phyloP scores from a whole-genome alignment of 2,888 invertebrate genomes.

The Leistus spinibarbis region DNA sequence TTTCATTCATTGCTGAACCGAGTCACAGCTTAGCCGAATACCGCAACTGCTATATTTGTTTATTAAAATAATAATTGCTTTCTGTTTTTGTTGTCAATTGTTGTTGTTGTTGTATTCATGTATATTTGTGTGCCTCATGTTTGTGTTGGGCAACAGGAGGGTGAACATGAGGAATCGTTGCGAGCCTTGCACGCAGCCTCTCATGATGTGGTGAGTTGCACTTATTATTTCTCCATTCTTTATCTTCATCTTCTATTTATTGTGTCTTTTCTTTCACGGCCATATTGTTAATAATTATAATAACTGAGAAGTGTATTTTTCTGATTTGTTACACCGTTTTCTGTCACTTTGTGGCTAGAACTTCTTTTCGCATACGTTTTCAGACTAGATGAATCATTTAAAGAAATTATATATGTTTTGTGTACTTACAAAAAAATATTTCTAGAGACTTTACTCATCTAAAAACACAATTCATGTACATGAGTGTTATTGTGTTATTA shows the following conservation, averaged over 20 bases:
- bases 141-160: conserved; percentile 52
- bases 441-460: no score
- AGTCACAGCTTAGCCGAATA: not conserved
- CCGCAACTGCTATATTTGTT: not conserved
- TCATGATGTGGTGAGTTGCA: conserved; percentile 54
- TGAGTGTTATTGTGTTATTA: no score
- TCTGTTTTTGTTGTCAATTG: not conserved
- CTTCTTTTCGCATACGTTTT: no score
- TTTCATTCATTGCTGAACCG: no score
- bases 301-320: no score
- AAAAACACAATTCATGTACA: no score
- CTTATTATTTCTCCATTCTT: conserved; percentile 11
- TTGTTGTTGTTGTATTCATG: conserved; percentile 26
- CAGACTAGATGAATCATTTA: no score
- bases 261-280: not conserved
- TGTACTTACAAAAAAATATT: no score
- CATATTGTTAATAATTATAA: no score
- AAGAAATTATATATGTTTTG: no score
- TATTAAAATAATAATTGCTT: not conserved
- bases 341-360: no score
- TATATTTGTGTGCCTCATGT: conserved; percentile 14
- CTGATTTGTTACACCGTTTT: no score
- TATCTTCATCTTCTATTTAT: not conserved
- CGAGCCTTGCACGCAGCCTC: conserved; percentile 56
- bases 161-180: conserved; percentile 58